Evolutionary conservation across 2,797 vertebrate species (phyloP), one percentile per base, ranked within the genome.

Genomic region (Notolabrus celidotus): DNA sequence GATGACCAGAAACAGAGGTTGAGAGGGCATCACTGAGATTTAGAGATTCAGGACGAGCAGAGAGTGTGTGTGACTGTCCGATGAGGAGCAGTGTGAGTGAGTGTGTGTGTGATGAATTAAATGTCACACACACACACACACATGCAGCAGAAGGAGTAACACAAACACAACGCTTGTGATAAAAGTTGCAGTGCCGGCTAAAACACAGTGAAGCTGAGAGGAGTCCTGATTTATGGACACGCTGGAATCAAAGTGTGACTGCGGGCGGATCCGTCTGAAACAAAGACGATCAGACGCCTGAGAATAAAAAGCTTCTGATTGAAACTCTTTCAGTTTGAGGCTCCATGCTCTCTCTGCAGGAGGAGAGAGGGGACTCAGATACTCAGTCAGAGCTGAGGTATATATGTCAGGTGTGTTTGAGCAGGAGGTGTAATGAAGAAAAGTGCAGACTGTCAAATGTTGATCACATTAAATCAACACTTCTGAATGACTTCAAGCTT

Each of bases 321-420:
- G 89, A 88, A 84, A 86, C 81, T 74, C 90, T 90, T 90, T 90
- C 87, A 79, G 85, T 90, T 84, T 14, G 81, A 89, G 87, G 83
- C 78, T 20, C 67, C 63, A 81, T 64, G 54, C 1, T 33, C 55
- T n/a, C 67, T 68, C 67, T n/a, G 83, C 60, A n/a, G 2, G 67
- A 69, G 67, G 57, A 47, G 71, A 31, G 53, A 1, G 23, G 61
- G 74, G 77, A 76, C 71, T 65, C n/a, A 73, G 75, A 73, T 73
- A 74, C 68, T 75, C 25, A 59, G 65, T 52, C 36, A 20, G 60
- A 54, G 60, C 51, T 2, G 56, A 56, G 65, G n/a, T n/a, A 42
- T 41, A 10, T 34, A n/a, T 67, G 67, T 57, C 25, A 46, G 5
- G 31, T 39, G 72, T 62, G 67, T 69, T 27, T 25, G 31, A 2